Evolutionary conservation across 2,888 invertebrate genomes (phyloP).

Genomic region (Leucophenga maculata): DNA sequence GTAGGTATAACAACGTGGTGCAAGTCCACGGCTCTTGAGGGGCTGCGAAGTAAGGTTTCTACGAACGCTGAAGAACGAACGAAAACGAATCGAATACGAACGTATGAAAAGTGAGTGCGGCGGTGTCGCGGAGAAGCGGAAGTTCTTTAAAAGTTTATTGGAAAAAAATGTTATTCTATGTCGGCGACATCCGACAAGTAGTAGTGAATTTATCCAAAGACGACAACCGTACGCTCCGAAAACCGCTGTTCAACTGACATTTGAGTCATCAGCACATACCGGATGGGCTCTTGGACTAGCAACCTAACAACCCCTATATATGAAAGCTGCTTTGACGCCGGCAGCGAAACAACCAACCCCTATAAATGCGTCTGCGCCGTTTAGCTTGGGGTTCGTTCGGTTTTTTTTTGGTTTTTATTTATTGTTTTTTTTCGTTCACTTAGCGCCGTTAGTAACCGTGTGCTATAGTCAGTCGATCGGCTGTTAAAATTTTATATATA

Average conservation of each 20-base stretch:
- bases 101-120: constrained; percentile 17
- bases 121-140: constrained; percentile 46
- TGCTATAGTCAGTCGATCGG: too few species aligned
- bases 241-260: constrained; percentile 65
- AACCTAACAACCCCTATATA: neutral
- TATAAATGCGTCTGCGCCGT: neutral
- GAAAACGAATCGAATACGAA: constrained; percentile 15
- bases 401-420: neutral
- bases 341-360: constrained; percentile 10
- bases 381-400: neutral
- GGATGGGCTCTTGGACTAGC: constrained; percentile 35
- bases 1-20: constrained; percentile 42
- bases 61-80: constrained; percentile 4
- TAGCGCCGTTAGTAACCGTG: too few species aligned
- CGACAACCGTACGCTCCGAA: constrained; percentile 65
- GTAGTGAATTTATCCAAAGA: constrained; percentile 34
- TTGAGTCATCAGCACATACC: constrained; percentile 6
- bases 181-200: constrained; percentile 51
- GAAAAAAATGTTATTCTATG: constrained; percentile 42
- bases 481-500: too few species aligned
- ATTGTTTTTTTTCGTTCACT: too few species aligned
- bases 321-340: neutral
- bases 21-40: constrained; percentile 33
- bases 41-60: neutral
- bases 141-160: constrained; percentile 52